phyloP scores from a whole-genome alignment of 2,113 vertebrate species.

The Odobenus rosmarus region DNA sequence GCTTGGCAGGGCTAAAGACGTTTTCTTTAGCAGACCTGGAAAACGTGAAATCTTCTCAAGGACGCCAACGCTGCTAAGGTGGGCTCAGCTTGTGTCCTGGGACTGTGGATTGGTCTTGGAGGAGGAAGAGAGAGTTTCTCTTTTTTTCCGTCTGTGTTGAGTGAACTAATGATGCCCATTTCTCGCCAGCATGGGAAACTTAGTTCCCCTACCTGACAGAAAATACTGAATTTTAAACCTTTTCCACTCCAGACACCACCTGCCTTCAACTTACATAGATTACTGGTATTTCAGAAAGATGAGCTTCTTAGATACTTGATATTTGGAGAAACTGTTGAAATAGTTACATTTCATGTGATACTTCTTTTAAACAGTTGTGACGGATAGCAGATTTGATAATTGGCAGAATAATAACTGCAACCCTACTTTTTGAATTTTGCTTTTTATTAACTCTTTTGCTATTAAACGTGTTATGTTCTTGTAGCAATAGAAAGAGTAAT shows the following conservation, averaged over 20 bases:
- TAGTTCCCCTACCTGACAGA: not conserved
- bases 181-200: not conserved
- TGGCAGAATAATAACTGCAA: not conserved
- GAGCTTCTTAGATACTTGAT: not conserved
- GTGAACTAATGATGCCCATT: not conserved
- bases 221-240: not conserved
- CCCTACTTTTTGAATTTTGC: not conserved
- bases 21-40: conserved; percentile 47
- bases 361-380: not conserved
- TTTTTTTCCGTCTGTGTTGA: not conserved
- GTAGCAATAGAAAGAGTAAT: not conserved
- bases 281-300: conserved; percentile 21
- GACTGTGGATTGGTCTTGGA: not conserved
- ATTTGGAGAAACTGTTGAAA: conserved; percentile 27
- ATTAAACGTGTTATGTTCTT: conserved; percentile 8
- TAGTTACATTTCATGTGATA: not conserved
- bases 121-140: not conserved
- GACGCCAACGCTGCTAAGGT: not conserved
- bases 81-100: conserved; percentile 5
- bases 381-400: not conserved
- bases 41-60: conserved; percentile 61
- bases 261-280: not conserved
- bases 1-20: conserved; percentile 32
- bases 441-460: not conserved
- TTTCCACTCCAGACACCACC: not conserved